Base-by-base conservation (phyloP, 2,888 invertebrate genomes). In the Fabriciana adippe region DNA sequence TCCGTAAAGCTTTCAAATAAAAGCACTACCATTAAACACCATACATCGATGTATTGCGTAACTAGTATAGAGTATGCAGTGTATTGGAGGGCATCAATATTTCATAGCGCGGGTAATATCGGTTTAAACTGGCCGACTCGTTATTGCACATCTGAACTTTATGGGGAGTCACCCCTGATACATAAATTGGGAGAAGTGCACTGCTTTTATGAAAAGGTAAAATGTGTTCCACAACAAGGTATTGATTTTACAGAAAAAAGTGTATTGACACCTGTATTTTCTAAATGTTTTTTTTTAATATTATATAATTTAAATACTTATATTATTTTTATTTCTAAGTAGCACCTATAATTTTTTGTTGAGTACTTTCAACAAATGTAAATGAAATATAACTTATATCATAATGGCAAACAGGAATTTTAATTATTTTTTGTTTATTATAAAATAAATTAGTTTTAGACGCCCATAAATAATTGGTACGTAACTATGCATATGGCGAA, bases 91-190 rank as follows among this genome's bases (percentile, higher is more conserved):
- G 77, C 85, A 88, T 89, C 87, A 87, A 90, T 90, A 90, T 90
- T 90, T 90, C 90, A 91, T 88, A 82, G 77, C 78, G 75, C 78
- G 79, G 80, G 80, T 81, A 84, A 89, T 89, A 88, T 88, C 76
- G 86, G 87, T 87, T 90, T 87, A 89, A 90, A 90, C 88, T 81
- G 86, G 84, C 83, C 87, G 82, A 84, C 79, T 85, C 87, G 86
- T 85, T 87, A 85, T 85, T 86, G 89, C 89, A 85, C 88, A 88
- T 89, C 86, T 87, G 87, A 88, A 86, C 84, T 89, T 89, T 88
- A 89, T 89, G 83, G 90, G 88, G 89, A 81, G 78, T 81, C 86
- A 86, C 89, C 89, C 90, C 84, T 79, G 80, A 79, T 83, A 87
- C 86, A 91, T 90, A 91, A 89, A 92, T 90, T 89, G 86, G 78